Conservation (phyloP, 1,140 invertebrate species). For the Zaprionus davidi region DNA sequence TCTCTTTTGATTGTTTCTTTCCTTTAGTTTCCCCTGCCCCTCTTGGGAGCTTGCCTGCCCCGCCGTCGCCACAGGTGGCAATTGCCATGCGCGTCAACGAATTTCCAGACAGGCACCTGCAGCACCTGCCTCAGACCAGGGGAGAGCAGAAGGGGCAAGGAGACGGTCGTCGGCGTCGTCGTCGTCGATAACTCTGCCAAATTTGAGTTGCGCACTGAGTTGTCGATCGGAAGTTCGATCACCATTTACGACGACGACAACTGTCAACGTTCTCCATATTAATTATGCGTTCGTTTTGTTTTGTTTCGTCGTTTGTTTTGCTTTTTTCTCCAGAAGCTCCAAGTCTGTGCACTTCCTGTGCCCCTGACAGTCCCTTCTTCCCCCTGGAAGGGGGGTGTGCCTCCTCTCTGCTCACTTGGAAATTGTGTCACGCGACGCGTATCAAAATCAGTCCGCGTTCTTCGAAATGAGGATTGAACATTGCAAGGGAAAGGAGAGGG, state of each 20-base stretch:
- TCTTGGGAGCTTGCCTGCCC: slow-evolving; percentile 1
- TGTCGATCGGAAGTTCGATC: slow-evolving; percentile 65
- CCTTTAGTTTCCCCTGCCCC: not conserved
- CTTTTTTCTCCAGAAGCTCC: slow-evolving; percentile 29
- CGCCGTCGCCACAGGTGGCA: slow-evolving; percentile 62
- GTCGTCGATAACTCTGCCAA: slow-evolving; percentile 32
- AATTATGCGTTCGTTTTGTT: slow-evolving; percentile 45
- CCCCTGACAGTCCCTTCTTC: not conserved
- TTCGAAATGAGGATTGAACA: not conserved
- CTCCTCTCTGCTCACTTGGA: slow-evolving; percentile 15
- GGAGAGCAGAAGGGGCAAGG: not conserved
- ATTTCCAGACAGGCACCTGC: slow-evolving; percentile 47
- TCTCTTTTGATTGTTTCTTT: slow-evolving; percentile 17
- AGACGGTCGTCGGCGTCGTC: not conserved
- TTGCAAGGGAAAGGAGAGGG: not conserved
- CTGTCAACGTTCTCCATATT: slow-evolving; percentile 74
- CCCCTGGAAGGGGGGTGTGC: no score
- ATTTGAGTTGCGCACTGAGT: slow-evolving; percentile 37
- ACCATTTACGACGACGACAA: slow-evolving; percentile 70
- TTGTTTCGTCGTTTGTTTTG: slow-evolving; percentile 3
- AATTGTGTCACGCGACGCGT: slow-evolving; percentile 68
- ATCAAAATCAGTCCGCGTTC: slow-evolving; percentile 48
- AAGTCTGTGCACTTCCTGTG: slow-evolving; percentile 56
- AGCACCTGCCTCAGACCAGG: not conserved
- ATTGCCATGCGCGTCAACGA: slow-evolving; percentile 66